Evolutionary conservation across 2,888 invertebrate species (phyloP), one percentile per base, ranked within the genome.

Genomic region (Crioceris asparagi): DNA sequence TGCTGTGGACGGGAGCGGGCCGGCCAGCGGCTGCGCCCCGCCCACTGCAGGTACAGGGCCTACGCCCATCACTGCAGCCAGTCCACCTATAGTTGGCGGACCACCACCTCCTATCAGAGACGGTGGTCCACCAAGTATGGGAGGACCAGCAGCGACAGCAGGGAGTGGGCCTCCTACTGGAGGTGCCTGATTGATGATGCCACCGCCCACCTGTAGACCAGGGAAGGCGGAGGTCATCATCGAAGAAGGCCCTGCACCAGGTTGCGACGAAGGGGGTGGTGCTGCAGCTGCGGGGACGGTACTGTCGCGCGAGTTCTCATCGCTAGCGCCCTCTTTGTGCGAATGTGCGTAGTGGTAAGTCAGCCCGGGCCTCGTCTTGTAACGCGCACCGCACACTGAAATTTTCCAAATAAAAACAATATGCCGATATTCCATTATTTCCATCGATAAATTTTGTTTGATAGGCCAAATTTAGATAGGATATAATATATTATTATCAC

Each of bases 291-390:
- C 54, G 48, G 61, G 57, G 49, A 59, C 58, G 49, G 57, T 59
- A 53, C 62, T 61, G 56, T 65, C 65, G 53, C 66, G 61, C 52
- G 58, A 67, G 56, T 67, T 66, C 53, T 65, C 64, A 51, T 68
- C 65, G 54, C 63, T 65, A 59, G 57, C 66, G 46, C 72, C 68
- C 57, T 75, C 74, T 66, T 75, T 74, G 75, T 90, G 88, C 60
- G 86, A 85, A 72, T 91, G 91, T 60, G 83, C 82, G 75, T 85
- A 87, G 77, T 94, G 93, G 75, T 93, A 93, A 56, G 87, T 90
- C 62, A 94, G 77, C 52, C 93, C 93, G 51, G 93, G 91, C 53
- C 92, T 79, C 49, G 92, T 92, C 77, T 94, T 93, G 81, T 94
- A 93, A 61, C 91, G 82, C 59, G 90, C 90, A 65, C 88, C 86